phyloP scores from a whole-genome alignment of 2,113 vertebrate genomes.

The Bubo scandiacus region DNA sequence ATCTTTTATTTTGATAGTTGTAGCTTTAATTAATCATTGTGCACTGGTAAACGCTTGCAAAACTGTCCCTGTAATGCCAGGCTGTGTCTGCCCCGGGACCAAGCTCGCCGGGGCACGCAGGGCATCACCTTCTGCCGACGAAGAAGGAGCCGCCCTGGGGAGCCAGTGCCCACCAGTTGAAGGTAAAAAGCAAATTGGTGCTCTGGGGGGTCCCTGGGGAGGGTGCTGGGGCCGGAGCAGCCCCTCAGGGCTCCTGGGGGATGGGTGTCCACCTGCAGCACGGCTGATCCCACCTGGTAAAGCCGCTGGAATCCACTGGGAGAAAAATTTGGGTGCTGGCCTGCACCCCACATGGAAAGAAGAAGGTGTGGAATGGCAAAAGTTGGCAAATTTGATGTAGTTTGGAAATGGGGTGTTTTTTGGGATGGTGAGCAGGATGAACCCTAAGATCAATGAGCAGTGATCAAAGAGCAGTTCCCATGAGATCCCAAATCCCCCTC shows the following conservation, averaged over 20 bases:
- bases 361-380: neutral
- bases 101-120: accelerated
- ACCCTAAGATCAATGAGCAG: neutral
- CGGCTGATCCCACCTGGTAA: accelerated
- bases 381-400: accelerated
- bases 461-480: accelerated
- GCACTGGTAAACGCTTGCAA: accelerated
- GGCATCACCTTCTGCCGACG: neutral
- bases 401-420: accelerated
- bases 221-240: neutral
- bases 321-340: accelerated
- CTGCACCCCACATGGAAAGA: accelerated
- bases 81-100: accelerated
- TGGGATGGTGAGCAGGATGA: neutral
- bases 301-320: neutral
- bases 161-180: accelerated
- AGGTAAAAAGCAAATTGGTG: neutral
- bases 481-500: neutral
- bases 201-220: neutral
- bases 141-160: neutral
- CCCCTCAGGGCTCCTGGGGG: neutral
- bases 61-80: accelerated
- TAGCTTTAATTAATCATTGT: neutral
- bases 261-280: accelerated
- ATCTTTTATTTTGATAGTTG: neutral